These are phyloP conservation scores for Anarrhichthys ocellatus DNA, from an alignment of 2,113 vertebrate genomes.

Conservation along the genomic window DNA sequence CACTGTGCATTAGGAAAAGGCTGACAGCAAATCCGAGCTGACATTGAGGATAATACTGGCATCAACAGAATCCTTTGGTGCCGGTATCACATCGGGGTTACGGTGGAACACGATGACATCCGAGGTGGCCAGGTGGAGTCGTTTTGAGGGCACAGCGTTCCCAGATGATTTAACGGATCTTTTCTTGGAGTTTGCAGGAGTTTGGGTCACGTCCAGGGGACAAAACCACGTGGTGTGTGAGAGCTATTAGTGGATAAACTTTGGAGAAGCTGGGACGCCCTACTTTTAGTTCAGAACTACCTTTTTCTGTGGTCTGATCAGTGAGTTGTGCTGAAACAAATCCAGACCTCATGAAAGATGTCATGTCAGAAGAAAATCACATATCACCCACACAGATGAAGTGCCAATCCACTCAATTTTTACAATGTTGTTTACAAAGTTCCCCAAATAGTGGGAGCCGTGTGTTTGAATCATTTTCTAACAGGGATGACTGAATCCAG, in stretches of 20 bases:
- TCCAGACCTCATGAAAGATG: conserved; percentile 30
- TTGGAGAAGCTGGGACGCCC: conserved; percentile 34
- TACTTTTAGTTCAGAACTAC: conserved; percentile 38
- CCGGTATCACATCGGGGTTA: conserved; percentile 54
- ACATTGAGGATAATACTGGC: conserved; percentile 76
- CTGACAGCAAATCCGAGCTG: conserved; percentile 69
- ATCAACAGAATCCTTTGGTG: conserved; percentile 67
- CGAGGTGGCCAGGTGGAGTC: conserved; percentile 60
- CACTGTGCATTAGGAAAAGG: conserved; percentile 69
- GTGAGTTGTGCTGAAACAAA: conserved; percentile 22
- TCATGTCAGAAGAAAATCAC: conserved; percentile 12
- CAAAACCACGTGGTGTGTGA: conserved; percentile 29
- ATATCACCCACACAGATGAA: conserved; percentile 23
- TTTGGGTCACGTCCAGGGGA: conserved; percentile 45
- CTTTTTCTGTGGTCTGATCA: conserved; percentile 23
- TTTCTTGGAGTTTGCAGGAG: conserved; percentile 48
- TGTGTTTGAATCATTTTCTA: conserved; percentile 50
- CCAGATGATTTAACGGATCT: conserved; percentile 48
- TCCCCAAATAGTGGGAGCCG: conserved; percentile 50
- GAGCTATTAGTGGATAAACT: conserved; percentile 45
- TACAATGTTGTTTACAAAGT: conserved; percentile 53
- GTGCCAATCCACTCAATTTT: conserved; percentile 55
- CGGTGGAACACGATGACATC: conserved; percentile 63
- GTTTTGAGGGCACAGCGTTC: conserved; percentile 54
- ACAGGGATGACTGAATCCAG: conserved; percentile 58